phyloP scores from a whole-genome alignment of 2,113 vertebrate genomes.

The Ia io region DNA sequence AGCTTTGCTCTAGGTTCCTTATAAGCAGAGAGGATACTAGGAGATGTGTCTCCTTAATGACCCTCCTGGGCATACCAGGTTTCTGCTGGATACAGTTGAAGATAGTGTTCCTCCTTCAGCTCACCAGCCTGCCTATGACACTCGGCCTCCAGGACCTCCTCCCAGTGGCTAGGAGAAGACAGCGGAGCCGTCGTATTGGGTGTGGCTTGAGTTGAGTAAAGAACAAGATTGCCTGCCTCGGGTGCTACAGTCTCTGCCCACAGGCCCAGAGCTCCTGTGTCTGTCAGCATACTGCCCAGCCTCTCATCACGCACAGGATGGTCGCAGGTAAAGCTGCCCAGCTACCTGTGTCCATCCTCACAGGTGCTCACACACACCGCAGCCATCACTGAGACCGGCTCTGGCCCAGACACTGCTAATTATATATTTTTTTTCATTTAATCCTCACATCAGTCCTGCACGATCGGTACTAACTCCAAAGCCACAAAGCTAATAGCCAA shows the following conservation, averaged over 20 bases:
- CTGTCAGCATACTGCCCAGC: neutral
- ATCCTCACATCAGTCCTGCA: slow-evolving; percentile 36
- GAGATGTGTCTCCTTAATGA: slow-evolving; percentile 55
- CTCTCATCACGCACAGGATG: neutral
- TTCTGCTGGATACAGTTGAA: slow-evolving; percentile 70
- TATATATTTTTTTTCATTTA: slow-evolving; percentile 49
- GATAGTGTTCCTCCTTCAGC: slow-evolving; percentile 41
- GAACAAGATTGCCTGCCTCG: neutral
- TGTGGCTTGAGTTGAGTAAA: slow-evolving; percentile 51
- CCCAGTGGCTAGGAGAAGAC: neutral
- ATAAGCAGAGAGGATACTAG: slow-evolving; percentile 38
- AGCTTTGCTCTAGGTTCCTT: slow-evolving; percentile 28
- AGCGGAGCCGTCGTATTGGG: neutral
- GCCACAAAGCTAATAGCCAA: slow-evolving; percentile 36
- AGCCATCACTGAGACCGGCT: neutral
- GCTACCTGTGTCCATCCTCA: neutral
- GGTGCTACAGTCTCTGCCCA: neutral
- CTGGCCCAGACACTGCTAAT: slow-evolving; percentile 50
- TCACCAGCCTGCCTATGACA: neutral
- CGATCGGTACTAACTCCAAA: slow-evolving; percentile 33
- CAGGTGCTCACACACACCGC: neutral
- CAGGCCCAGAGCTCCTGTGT: neutral
- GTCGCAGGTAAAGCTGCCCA: neutral
- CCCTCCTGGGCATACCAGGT: slow-evolving; percentile 52
- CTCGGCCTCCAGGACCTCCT: neutral